phyloP scores from a whole-genome alignment of 2,888 invertebrate genomes.

The Serrognathus titanus region DNA sequence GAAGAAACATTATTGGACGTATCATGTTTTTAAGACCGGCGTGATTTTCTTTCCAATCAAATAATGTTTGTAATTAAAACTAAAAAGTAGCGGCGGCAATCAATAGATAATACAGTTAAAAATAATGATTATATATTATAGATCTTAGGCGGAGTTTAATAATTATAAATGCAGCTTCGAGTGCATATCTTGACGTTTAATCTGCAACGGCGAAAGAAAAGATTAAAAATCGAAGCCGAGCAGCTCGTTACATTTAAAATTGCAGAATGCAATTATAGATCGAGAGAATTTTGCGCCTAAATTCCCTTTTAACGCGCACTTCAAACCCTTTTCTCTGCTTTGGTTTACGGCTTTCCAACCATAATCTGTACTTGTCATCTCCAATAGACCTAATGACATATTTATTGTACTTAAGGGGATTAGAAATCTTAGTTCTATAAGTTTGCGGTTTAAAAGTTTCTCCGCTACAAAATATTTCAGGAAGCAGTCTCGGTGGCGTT shows the following conservation, averaged over 20 bases:
- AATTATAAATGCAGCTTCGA: slow-evolving; percentile 16
- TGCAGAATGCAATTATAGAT: not conserved
- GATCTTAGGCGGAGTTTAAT: slow-evolving; percentile 8
- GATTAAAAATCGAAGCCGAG: slow-evolving; percentile 17
- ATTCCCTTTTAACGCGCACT: too few relatives aligned
- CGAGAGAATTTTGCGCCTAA: too few relatives aligned
- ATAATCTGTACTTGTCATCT: not conserved
- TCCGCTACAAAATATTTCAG: slow-evolving; percentile 2
- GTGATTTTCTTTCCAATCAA: not conserved
- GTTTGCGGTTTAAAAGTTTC: not conserved
- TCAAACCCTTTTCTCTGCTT: not conserved
- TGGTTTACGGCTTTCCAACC: not conserved
- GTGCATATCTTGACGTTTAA: slow-evolving; percentile 30
- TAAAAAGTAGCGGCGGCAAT: slow-evolving; percentile 1
- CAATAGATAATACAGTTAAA: slow-evolving; percentile 6
- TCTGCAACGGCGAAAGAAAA: slow-evolving; percentile 20
- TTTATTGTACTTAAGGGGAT: slow-evolving; percentile 1
- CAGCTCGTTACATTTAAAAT: slow-evolving; percentile 12
- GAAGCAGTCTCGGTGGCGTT: too few relatives aligned
- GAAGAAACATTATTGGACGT: not conserved
- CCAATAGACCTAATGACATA: not conserved
- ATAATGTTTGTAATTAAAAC: not conserved
- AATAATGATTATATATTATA: slow-evolving; percentile 10
- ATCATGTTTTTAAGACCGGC: not conserved
- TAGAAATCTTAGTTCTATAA: not conserved